phyloP scores from a whole-genome alignment of 2,797 vertebrate genomes.

The Salmo trutta region DNA sequence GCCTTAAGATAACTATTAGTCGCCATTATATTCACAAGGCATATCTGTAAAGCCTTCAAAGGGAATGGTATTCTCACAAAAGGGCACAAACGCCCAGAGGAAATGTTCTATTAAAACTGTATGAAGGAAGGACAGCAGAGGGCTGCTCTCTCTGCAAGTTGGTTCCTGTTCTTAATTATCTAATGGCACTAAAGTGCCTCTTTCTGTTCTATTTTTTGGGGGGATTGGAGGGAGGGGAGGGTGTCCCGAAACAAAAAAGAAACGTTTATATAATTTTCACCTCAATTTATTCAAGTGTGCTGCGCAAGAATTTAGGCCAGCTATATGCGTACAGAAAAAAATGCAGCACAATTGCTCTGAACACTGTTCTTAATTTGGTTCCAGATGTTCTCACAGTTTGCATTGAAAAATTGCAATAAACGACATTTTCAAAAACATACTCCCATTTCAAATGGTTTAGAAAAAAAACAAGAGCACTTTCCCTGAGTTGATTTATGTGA shows the following conservation, averaged over 20 bases:
- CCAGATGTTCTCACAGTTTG: constrained; percentile 72
- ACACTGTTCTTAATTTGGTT: constrained; percentile 51
- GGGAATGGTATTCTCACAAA: constrained; percentile 66
- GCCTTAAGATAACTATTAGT: constrained; percentile 37
- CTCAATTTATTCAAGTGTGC: constrained; percentile 82
- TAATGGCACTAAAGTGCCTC: constrained; percentile 88
- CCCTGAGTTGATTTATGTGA: constrained; percentile 85
- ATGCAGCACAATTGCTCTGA: constrained; percentile 45
- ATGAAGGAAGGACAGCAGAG: constrained; percentile 72
- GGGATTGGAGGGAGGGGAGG: not conserved
- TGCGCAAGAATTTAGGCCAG: constrained; percentile 51
- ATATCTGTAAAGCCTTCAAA: constrained; percentile 54
- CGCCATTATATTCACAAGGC: constrained; percentile 38
- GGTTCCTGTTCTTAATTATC: constrained; percentile 96
- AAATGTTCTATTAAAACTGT: constrained; percentile 61
- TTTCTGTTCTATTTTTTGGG: constrained; percentile 54
- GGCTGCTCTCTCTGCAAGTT: constrained; percentile 81
- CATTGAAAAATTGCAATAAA: constrained; percentile 43
- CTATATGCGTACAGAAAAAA: constrained; percentile 13
- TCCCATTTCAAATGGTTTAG: constrained; percentile 68
- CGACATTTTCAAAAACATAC: constrained; percentile 71
- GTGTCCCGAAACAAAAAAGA: constrained; percentile 57
- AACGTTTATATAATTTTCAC: constrained; percentile 86
- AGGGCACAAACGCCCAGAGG: constrained; percentile 69
- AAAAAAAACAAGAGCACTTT: constrained; percentile 72